Base-by-base conservation (phyloP, 1,140 invertebrate species). In the Melipona quadrifasciata region DNA sequence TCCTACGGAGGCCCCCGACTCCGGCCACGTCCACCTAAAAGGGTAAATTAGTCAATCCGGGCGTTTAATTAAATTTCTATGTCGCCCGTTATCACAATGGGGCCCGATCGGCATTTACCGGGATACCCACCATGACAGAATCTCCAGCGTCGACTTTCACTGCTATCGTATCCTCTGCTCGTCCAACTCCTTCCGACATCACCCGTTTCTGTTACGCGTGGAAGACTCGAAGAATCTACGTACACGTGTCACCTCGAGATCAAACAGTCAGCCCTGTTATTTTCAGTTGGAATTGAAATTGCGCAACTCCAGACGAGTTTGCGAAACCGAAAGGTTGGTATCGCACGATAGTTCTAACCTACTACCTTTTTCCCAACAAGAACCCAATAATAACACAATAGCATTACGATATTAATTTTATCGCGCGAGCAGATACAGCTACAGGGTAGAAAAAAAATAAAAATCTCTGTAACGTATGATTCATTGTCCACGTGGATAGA, bases 11-110 rank as follows among this genome's bases (percentile, higher is more conserved):
- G 21, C 21, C 61, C 71, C 76, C 57, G 82, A 86, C 79, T 78
- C 67, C 47, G 31, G 19, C 24, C 24, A 21, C 57, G 57, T 61
- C 58, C 58, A 61, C n/a, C 58, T 88, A 86, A 88, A 88, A 86
- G 83, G 65, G 71, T 80, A 86, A 77, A 64, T 80, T 76, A 71
- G 75, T 89, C 87, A 80, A 81, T 58, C 84, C n/a, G 39, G 65
- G 34, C 80, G 74, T 90, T 90, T 90, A 90, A 90, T 90, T 90
- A 90, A 90, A 90, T 90, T 90, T 90, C 89, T 74, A 88, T 90
- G 89, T 90, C 67, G 78, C 34, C 5, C 16, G 61, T 89, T 90
- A 90, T 90, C 89, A 87, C 86, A 87, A 86, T 87, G 73, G 79
- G 67, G 47, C 65, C 83, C 61, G 57, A 89, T 85, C 70, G 67